These are phyloP conservation scores for Ostrea edulis DNA, from an alignment of 1,140 invertebrate species.

Conservation along the genomic window DNA sequence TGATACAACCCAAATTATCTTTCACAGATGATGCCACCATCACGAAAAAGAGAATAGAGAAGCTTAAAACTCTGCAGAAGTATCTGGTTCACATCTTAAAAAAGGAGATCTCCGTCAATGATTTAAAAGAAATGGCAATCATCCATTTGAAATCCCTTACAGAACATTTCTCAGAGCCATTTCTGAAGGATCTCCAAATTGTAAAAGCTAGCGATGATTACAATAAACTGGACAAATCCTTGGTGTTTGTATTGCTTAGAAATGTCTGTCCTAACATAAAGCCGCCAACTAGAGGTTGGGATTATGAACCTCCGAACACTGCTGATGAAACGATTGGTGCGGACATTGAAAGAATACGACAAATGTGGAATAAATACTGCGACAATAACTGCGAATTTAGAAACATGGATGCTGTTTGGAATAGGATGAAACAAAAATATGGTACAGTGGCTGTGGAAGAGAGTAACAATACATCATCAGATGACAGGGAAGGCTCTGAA, in stretches of 20 bases:
- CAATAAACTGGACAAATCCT: background rate
- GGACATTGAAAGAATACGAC: background rate
- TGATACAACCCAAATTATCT: background rate
- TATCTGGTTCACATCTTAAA: constrained; percentile 5
- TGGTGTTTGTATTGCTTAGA: background rate
- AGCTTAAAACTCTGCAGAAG: background rate
- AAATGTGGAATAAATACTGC: background rate
- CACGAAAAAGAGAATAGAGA: background rate
- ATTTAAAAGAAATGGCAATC: background rate
- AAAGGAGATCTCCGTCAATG: background rate
- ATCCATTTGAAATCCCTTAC: background rate
- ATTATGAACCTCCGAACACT: background rate
- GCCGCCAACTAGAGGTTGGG: background rate
- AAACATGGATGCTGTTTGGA: background rate
- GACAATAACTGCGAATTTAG: background rate
- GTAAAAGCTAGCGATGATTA: background rate
- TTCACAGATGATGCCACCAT: background rate
- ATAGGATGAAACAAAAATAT: background rate
- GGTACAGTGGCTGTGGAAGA: background rate
- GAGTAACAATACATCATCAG: background rate
- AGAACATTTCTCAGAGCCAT: background rate
- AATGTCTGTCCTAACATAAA: background rate
- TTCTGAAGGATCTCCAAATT: background rate
- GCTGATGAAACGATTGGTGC: background rate
- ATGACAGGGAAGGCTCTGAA: background rate